Evolutionary conservation across 2,113 vertebrate species (phyloP).

Genomic region (Dromiciops gliroides): DNA sequence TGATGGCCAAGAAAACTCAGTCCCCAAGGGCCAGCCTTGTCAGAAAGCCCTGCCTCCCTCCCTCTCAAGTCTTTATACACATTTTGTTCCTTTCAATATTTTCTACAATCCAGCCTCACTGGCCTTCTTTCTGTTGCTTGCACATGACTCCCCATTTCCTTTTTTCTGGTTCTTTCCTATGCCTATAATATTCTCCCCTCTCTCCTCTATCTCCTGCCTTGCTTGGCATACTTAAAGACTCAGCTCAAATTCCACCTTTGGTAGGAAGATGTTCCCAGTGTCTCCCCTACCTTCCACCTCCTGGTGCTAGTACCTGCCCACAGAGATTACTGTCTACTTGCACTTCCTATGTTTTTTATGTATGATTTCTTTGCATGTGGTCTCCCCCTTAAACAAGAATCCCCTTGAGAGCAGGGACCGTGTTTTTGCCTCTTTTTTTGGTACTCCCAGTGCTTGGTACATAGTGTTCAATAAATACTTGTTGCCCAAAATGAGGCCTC

Average conservation of each 20-base stretch:
- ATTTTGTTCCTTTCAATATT: too few species aligned
- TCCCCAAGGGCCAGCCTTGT: not conserved
- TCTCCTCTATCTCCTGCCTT: not conserved
- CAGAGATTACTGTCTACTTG: not conserved
- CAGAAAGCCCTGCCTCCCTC: not conserved
- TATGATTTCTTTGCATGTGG: not conserved
- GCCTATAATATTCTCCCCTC: not conserved
- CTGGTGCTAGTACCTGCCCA: not conserved
- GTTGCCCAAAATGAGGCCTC: not conserved
- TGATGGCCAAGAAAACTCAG: not conserved
- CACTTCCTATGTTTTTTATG: not conserved
- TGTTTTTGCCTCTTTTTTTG: not conserved
- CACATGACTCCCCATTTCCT: not conserved
- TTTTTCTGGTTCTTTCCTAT: not conserved
- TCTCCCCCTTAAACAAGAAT: not conserved
- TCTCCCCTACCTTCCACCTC: not conserved
- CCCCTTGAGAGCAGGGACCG: not conserved
- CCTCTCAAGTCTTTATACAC: too few species aligned
- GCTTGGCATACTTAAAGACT: not conserved
- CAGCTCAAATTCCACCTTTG: not conserved
- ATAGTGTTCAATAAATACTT: not conserved
- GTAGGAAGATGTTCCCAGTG: not conserved
- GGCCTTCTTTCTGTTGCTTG: not conserved
- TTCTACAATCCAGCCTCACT: not conserved
- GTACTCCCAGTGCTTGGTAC: not conserved